These are phyloP conservation scores for Numenius arquata DNA, from an alignment of 2,113 vertebrate species.

Conservation along the genomic window DNA sequence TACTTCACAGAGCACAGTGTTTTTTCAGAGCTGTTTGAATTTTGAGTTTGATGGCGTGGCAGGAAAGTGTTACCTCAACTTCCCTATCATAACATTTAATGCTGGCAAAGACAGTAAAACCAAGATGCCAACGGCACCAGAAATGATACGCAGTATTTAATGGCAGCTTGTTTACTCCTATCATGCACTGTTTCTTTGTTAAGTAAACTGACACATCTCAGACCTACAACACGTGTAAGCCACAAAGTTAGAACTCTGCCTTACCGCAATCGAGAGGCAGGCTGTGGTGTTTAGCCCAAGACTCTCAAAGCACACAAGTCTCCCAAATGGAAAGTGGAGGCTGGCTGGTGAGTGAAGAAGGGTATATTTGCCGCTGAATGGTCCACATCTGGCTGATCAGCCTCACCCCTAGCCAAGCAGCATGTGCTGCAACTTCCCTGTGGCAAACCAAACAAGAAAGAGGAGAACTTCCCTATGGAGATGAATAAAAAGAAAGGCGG, in stretches of 20 bases:
- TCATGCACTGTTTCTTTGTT: neutral
- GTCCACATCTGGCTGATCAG: neutral
- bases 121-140: neutral
- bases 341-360: neutral
- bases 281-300: neutral
- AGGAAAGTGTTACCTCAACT: neutral
- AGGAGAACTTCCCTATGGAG: neutral
- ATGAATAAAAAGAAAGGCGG: neutral
- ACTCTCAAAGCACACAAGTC: neutral
- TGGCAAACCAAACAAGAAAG: neutral
- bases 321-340: neutral
- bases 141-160: neutral
- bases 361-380: neutral
- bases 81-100: neutral
- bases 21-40: neutral
- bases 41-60: neutral
- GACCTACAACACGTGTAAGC: accelerated
- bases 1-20: neutral
- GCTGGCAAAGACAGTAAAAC: neutral
- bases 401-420: neutral
- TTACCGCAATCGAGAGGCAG: neutral
- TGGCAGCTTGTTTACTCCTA: neutral
- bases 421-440: neutral
- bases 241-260: neutral
- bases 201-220: neutral